phyloP scores from a whole-genome alignment of 2,797 vertebrate genomes.

The Hydrolagus colliei region DNA sequence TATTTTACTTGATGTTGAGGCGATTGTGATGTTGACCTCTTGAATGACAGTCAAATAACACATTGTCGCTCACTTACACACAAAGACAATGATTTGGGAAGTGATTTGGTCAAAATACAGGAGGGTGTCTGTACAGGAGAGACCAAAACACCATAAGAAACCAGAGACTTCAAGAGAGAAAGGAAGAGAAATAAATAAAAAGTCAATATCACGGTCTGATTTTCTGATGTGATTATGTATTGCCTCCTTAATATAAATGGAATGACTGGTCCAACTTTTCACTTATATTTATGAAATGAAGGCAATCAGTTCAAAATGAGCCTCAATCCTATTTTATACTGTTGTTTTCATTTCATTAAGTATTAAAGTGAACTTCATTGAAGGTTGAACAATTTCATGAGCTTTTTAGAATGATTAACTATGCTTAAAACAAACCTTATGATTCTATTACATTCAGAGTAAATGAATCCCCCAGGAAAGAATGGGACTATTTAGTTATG shows the following conservation, averaged over 20 bases:
- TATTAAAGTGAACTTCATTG: constrained; percentile 9
- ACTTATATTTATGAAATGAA: not conserved
- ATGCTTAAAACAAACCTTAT: not conserved
- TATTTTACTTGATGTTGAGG: no score
- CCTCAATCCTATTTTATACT: no score
- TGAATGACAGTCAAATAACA: no score
- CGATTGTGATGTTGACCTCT: no score
- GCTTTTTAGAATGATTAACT: not conserved
- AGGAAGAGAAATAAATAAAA: not conserved
- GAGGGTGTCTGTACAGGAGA: no score
- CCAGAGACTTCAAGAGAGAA: not conserved
- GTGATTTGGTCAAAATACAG: no score
- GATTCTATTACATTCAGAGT: not conserved
- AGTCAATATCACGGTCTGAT: not conserved
- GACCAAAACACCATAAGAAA: no score
- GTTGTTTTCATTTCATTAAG: not conserved
- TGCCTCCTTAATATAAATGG: no score
- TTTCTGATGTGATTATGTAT: not conserved
- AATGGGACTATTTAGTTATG: not conserved
- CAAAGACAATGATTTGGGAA: no score
- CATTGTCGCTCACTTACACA: no score
- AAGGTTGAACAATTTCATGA: not conserved
- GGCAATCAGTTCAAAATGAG: not conserved
- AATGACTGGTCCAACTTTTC: not conserved
- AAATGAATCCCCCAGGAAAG: not conserved